Conservation (phyloP, 2,888 invertebrate species). For the Subacronicta megacephala region DNA sequence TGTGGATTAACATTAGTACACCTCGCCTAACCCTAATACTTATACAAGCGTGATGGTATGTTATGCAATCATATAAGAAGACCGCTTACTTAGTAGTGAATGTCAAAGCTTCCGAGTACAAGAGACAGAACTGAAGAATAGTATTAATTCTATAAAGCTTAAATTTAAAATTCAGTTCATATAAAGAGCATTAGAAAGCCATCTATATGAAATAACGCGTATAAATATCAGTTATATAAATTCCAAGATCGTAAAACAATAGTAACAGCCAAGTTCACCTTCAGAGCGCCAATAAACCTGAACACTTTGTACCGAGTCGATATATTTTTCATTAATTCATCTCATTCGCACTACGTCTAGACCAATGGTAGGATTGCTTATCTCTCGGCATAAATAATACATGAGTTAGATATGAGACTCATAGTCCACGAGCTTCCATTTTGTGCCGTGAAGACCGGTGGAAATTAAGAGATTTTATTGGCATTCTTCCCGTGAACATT, state of each 20-base stretch:
- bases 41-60: no score
- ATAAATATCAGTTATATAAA: conserved; percentile 5
- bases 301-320: conserved; percentile 69
- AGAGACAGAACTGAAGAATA: no score
- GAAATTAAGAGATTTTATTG: conserved; percentile 85
- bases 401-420: conserved; percentile 83
- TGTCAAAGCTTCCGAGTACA: no score
- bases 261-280: conserved; percentile 25
- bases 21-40: no score
- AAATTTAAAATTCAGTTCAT: background rate
- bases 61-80: no score
- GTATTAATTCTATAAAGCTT: no score
- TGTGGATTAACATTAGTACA: no score
- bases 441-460: conserved; percentile 75
- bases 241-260: conserved; percentile 29
- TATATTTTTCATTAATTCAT: conserved; percentile 78
- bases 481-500: conserved; percentile 77
- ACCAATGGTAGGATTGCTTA: conserved; percentile 81
- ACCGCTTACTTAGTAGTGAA: no score
- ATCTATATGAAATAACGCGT: background rate
- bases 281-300: conserved; percentile 60
- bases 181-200: background rate
- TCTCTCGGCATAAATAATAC: conserved; percentile 81
- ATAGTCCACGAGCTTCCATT: conserved; percentile 71
- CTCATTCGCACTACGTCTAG: conserved; percentile 83